phyloP scores from a whole-genome alignment of 2,797 vertebrate genomes.

The Poliocrania exsul region DNA sequence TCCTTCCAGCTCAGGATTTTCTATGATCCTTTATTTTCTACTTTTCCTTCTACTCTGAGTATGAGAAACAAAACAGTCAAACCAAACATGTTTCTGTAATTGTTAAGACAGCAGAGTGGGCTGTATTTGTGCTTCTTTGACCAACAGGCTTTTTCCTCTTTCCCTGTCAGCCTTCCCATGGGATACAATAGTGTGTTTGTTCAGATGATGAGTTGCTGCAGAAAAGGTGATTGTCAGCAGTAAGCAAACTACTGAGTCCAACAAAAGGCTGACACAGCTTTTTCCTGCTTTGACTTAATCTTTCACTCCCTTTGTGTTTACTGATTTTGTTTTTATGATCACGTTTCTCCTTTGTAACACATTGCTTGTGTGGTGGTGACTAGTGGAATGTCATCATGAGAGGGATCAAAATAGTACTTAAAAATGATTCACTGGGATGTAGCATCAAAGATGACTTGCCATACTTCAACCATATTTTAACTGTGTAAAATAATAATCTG shows the following conservation, averaged over 20 bases:
- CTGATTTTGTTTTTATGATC: background rate
- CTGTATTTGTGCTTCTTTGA: background rate
- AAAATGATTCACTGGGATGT: background rate
- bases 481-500: background rate
- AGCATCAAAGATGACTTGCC: background rate
- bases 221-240: slow-evolving; percentile 34
- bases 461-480: background rate
- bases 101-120: background rate
- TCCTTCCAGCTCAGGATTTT: background rate
- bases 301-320: slow-evolving; percentile 14
- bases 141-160: background rate
- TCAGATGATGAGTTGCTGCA: background rate
- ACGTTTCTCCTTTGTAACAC: background rate
- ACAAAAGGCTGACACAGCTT: slow-evolving; percentile 22
- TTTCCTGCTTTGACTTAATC: background rate
- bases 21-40: background rate
- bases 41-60: background rate
- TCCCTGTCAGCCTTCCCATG: background rate
- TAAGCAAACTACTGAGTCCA: background rate
- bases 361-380: background rate
- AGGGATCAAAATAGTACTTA: background rate
- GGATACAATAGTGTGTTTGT: background rate
- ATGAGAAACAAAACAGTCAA: background rate
- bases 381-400: background rate
- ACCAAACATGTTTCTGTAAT: background rate